phyloP scores from a whole-genome alignment of 2,113 vertebrate species.

The Scophthalmus maximus region DNA sequence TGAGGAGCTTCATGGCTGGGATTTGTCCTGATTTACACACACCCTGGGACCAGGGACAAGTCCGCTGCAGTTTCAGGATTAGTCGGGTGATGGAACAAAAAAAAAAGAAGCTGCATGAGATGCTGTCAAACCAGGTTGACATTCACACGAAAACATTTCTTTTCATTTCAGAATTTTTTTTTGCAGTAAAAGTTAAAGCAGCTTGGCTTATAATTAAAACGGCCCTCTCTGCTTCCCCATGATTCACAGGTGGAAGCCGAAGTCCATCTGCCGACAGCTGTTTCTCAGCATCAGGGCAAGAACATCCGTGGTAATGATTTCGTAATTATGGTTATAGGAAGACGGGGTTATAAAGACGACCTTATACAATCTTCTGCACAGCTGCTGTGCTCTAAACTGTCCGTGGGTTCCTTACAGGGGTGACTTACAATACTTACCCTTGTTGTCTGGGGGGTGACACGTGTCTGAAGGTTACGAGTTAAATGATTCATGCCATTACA shows the following conservation, averaged over 20 bases:
- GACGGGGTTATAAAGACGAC: constrained; percentile 56
- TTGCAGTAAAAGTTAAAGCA: constrained; percentile 1
- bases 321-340: constrained; percentile 72
- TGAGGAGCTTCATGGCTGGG: constrained; percentile 63
- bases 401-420: constrained; percentile 48
- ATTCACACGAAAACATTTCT: constrained; percentile 7
- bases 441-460: constrained; percentile 35
- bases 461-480: constrained; percentile 24
- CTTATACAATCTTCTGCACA: constrained; percentile 47
- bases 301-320: constrained; percentile 59
- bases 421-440: constrained; percentile 21
- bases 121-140: constrained; percentile 6
- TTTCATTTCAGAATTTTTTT: constrained; percentile 29
- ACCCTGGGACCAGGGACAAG: constrained; percentile 42
- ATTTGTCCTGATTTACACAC: constrained; percentile 64
- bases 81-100: constrained; percentile 19
- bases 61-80: constrained; percentile 24
- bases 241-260: constrained; percentile 41
- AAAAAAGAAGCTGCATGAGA: constrained; percentile 29
- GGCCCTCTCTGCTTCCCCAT: constrained; percentile 49
- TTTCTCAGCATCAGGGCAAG: constrained; percentile 54
- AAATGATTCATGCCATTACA: too few species aligned
- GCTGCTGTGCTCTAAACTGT: constrained; percentile 56
- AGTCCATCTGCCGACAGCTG: constrained; percentile 69
- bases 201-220: constrained; percentile 57